Evolutionary conservation across 2,113 vertebrate species (phyloP), one percentile per base, ranked within the genome.

Genomic region (Psittacara wagleri): DNA sequence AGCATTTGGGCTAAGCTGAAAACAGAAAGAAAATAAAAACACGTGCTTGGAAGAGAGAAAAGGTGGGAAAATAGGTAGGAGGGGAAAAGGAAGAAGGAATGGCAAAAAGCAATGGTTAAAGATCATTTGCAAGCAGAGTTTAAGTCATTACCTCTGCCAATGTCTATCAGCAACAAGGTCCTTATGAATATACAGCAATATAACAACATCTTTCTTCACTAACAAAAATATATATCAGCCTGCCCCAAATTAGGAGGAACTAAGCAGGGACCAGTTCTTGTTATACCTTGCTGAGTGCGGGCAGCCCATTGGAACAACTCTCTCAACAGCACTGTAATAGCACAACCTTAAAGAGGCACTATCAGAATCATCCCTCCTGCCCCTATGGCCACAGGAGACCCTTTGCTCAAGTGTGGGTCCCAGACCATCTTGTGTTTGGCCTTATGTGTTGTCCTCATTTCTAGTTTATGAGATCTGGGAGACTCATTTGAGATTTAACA

Each of bases 401-500:
- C 27, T 57, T 41, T 25, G 51, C 79, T 48, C 35, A 20, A 72
- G 57, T 4, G 22, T 66, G 79, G 52, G 54, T 94, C 57, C 90
- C 69, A 37, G 61, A 79, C n/a, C 69, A 55, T 76, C 81, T 66
- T 51, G 46, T 57, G 51, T 15, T 59, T 83, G 62, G 22, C 70
- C 54, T 51, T 41, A n/a, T 12, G 35, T 0, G 4, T 52, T 72
- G 80, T 89, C 74, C 66, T 78, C 28, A 0, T 83, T 69, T 79
- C 67, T 63, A 27, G 48, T 73, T 96, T 85, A 89, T 83, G 86
- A 51, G 74, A 87, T 95, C 67, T 94, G 95, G 54, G 94, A 97
- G 70, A 94, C 83, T 85, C 83, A 46, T 96, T 48, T 77, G 95
- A 94, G 83, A 94, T 95, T 96, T 94, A 92, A 95, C 77, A 96